phyloP scores from a whole-genome alignment of 1,140 invertebrate species.

The Hylaeus anthracinus region DNA sequence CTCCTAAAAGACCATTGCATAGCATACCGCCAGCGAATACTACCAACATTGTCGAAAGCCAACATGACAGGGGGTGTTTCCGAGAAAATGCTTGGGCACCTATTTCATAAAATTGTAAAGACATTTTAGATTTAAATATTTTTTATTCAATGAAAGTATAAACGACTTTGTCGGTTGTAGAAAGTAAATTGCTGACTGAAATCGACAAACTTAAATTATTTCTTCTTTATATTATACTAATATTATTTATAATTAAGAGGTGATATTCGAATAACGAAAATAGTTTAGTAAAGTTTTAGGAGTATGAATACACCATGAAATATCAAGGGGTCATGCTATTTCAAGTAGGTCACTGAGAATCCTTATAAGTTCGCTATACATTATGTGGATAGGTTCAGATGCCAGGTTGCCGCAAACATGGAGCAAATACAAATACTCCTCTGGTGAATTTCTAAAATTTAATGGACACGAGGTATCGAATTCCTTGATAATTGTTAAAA shows the following conservation, averaged over 20 bases:
- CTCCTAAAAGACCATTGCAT: conserved; percentile 95
- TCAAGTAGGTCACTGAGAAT: conserved; percentile 61
- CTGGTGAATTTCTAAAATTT: not conserved
- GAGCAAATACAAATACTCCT: too few relatives aligned
- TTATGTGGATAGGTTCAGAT: conserved; percentile 1
- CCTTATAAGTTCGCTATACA: conserved; percentile 49
- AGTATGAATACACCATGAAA: conserved; percentile 30
- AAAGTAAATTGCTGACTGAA: too few relatives aligned
- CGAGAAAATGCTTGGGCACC: conserved; percentile 95
- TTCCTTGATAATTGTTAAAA: not conserved
- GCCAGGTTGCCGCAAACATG: conserved; percentile 8
- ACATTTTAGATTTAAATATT: not conserved
- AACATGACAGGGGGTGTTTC: conserved; percentile 98
- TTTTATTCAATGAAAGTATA: too few relatives aligned
- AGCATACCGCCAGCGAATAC: conserved; percentile 98
- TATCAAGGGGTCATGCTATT: conserved; percentile 22
- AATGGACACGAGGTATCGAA: too few relatives aligned
- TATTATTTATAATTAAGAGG: too few relatives aligned
- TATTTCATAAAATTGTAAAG: conserved; percentile 68
- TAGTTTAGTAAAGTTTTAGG: conserved; percentile 7
- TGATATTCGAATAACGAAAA: not conserved
- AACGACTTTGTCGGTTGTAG: too few relatives aligned
- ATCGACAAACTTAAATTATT: too few relatives aligned
- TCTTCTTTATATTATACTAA: too few relatives aligned
- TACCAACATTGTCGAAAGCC: conserved; percentile 98